Conservation (phyloP, 1,140 invertebrate species). For the Drosophila quadrilineata region DNA sequence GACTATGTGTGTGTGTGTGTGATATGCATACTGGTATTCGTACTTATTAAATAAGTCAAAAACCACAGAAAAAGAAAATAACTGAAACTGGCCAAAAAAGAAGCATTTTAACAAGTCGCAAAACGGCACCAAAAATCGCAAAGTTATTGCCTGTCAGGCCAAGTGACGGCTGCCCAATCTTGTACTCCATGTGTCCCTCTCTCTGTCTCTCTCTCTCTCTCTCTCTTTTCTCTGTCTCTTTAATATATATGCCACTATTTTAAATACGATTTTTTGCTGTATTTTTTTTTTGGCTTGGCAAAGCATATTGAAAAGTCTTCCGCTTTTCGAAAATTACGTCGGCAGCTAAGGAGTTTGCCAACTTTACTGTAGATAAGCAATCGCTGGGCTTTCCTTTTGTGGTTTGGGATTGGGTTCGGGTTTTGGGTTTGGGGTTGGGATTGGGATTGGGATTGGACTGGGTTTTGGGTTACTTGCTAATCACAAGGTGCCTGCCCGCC, state of each 20-base stretch:
- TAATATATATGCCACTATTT: background rate
- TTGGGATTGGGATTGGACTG: slow-evolving; percentile 21
- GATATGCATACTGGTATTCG: background rate
- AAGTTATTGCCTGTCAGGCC: slow-evolving; percentile 64
- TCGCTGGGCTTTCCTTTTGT: slow-evolving; percentile 32
- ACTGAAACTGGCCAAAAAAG: too few species aligned
- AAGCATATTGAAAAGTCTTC: slow-evolving; percentile 62
- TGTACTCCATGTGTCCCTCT: slow-evolving; percentile 27
- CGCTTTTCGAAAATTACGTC: slow-evolving; percentile 36
- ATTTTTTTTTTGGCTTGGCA: slow-evolving; percentile 5
- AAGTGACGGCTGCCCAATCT: slow-evolving; percentile 66
- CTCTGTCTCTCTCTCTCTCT: background rate
- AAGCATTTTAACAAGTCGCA: background rate
- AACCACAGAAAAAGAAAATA: background rate
- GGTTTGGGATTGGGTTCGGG: too few species aligned
- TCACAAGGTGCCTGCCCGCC: slow-evolving; percentile 52
- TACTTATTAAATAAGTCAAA: slow-evolving; percentile 13
- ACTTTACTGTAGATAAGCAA: slow-evolving; percentile 55
- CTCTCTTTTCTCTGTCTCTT: background rate
- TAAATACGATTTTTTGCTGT: too few species aligned
- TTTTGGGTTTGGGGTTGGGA: slow-evolving; percentile 16
- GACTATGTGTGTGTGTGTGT: too few species aligned
- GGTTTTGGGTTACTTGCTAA: slow-evolving; percentile 42
- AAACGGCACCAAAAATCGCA: slow-evolving; percentile 41
- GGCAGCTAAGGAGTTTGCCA: background rate